phyloP scores from a whole-genome alignment of 2,888 invertebrate species.

The Cantharis rufa region DNA sequence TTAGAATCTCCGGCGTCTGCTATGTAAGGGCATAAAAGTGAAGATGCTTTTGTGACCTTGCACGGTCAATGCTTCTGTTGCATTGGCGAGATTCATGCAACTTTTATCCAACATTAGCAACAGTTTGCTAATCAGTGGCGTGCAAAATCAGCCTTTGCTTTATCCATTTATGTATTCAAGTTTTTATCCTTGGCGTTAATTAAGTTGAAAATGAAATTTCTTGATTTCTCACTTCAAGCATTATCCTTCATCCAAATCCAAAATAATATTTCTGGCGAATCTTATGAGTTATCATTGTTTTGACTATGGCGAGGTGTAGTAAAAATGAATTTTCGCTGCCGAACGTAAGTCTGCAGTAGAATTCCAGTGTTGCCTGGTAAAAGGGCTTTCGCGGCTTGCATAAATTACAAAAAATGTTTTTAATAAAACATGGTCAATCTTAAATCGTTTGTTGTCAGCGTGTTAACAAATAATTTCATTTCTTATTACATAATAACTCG shows the following conservation, averaged over 20 bases:
- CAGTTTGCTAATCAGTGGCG: slow-evolving; percentile 23
- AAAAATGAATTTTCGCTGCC: background rate
- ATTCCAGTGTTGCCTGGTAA: background rate
- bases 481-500: background rate
- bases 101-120: slow-evolving; percentile 14
- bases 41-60: slow-evolving; percentile 41
- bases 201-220: background rate
- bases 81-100: slow-evolving; percentile 28
- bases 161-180: background rate
- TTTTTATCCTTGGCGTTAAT: background rate
- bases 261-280: background rate
- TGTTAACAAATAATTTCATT: background rate
- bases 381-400: background rate
- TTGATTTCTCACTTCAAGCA: background rate
- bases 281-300: background rate
- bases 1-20: background rate
- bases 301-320: background rate
- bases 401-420: background rate
- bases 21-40: slow-evolving; percentile 19
- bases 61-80: slow-evolving; percentile 43
- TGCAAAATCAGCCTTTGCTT: background rate
- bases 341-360: background rate
- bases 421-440: background rate
- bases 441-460: background rate
- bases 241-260: background rate